Base-by-base conservation (phyloP, 2,113 vertebrate genomes). In the Onychostruthus taczanowskii region DNA sequence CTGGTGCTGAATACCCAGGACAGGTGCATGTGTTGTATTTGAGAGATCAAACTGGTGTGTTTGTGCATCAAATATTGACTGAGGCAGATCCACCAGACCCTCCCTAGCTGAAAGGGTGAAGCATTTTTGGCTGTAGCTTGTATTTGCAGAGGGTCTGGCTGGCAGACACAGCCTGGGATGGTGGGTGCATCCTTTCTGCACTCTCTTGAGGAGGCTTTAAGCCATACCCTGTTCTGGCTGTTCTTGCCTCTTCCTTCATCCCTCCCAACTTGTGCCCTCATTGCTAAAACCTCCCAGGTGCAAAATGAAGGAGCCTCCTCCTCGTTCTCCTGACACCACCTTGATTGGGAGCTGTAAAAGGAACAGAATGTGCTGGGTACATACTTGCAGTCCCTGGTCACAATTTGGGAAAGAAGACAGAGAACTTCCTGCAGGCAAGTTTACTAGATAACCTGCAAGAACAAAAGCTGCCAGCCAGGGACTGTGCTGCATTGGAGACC, bases 251-350 rank as follows among this genome's bases (percentile, higher is more conserved):
- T 61, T 39, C 46, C 55, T 27, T 33, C 14, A 30, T 70, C 47
- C 33, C 20, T 85, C 59, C 21, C 24, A 63, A 1, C 17, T 28
- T 16, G 8, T 63, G 30, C 24, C 20, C 13, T 33, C 3, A 0
- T 30, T 69, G 24, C 31, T 56, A 27, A 84, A 47, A 33, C 30
- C n/a, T 53, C 17, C n/a, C 9, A 7, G 19, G 27, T 22, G 41
- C 10, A 30, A 50, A 30, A 27, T 1, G 46, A 63, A 68, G 70
- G 52, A 44, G 20, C 13, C 14, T 0, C 2, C 44, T 70, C 63
- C 58, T 67, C 7, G 0, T 41, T 69, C 23, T 66, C 19, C 53
- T 2, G 1, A 23, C 14, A 3, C 0, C 1, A 35, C 58, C 41
- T 49, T 9, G 6, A 41, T 1, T 35, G 8, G 26, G 50, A 76